Evolutionary conservation across 2,888 invertebrate genomes (phyloP).

Genomic region (Cosmopolites sordidus): DNA sequence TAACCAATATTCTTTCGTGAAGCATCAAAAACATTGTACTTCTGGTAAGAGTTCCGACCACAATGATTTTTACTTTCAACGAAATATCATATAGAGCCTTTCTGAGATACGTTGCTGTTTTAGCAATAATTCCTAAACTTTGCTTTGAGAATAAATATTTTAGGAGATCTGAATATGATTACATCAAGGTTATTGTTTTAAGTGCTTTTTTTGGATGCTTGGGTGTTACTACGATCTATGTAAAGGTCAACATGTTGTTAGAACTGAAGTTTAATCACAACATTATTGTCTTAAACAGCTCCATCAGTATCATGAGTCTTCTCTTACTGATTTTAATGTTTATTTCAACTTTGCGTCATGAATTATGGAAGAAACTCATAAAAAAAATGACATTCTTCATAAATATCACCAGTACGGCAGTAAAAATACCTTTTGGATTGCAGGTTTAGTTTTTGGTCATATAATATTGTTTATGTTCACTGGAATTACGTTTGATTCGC

Average conservation of each 20-base stretch:
- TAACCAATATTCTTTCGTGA: no score
- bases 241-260: background rate
- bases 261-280: background rate
- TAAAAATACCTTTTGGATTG: background rate
- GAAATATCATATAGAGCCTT: no score
- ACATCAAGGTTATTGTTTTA: background rate
- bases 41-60: no score
- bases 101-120: background rate
- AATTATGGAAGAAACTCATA: background rate
- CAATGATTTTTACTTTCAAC: no score
- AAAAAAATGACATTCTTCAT: background rate
- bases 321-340: no score
- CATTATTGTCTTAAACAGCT: background rate
- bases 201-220: background rate
- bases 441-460: no score
- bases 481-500: no score
- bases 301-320: background rate
- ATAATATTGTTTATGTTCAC: no score
- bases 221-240: no score
- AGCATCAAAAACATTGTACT: no score
- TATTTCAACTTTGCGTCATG: no score
- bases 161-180: background rate
- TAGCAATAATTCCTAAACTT: background rate
- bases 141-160: background rate
- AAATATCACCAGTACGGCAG: background rate